Percentiles rank a stretch among this genome's conserved stretches.
Evolutionary conservation across 2,797 vertebrate genomes (phyloP).

Genomic region (Sternarchorhynchus goeldii): DNA sequence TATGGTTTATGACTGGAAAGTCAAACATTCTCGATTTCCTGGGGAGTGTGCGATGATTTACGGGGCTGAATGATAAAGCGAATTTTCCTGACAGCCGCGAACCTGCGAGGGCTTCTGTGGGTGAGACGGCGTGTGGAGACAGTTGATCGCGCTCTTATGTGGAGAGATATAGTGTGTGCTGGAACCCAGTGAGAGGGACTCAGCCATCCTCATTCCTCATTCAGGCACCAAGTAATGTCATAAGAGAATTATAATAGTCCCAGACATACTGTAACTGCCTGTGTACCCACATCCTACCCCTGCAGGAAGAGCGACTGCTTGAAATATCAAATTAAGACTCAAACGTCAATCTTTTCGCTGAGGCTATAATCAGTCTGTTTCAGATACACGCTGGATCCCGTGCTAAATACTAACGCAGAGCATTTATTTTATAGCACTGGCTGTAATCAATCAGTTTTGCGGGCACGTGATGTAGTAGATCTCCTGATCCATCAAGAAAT

Average conservation of each 20-base stretch:
- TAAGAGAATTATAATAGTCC: slow-evolving; percentile 61
- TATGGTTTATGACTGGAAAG: slow-evolving; percentile 80
- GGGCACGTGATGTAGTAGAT: slow-evolving; percentile 34
- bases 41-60: slow-evolving; percentile 74
- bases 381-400: slow-evolving; percentile 33
- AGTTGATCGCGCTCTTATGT: slow-evolving; percentile 50
- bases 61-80: slow-evolving; percentile 74
- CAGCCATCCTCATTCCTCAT: slow-evolving; percentile 44
- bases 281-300: slow-evolving; percentile 75
- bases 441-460: slow-evolving; percentile 47
- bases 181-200: slow-evolving; percentile 41
- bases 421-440: slow-evolving; percentile 48
- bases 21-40: slow-evolving; percentile 76
- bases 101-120: slow-evolving; percentile 56
- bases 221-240: slow-evolving; percentile 49
- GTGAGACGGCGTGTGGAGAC: slow-evolving; percentile 44
- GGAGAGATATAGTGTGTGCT: slow-evolving; percentile 51
- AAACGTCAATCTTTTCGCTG: slow-evolving; percentile 43
- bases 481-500: slow-evolving; percentile 20
- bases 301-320: slow-evolving; percentile 48
- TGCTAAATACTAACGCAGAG: slow-evolving; percentile 42
- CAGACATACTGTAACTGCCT: slow-evolving; percentile 73
- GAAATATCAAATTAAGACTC: slow-evolving; percentile 46
- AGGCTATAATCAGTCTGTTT: slow-evolving; percentile 42
- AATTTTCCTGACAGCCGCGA: slow-evolving; percentile 68